These are phyloP conservation scores for Apomyelois bistriatella DNA, from an alignment of 2,888 invertebrate species.

Conservation along the genomic window DNA sequence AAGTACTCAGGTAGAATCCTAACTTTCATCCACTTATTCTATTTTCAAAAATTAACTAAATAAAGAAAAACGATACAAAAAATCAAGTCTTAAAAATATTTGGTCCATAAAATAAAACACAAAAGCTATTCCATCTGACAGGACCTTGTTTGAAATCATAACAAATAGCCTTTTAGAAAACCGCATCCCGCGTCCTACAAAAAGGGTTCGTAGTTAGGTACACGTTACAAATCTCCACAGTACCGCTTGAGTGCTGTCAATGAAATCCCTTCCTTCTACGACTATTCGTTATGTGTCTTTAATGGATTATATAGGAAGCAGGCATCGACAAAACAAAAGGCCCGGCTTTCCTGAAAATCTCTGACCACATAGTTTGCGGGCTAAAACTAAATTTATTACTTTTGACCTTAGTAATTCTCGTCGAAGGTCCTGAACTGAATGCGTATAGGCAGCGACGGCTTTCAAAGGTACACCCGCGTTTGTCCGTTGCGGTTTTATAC, in stretches of 20 bases:
- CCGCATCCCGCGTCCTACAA: conserved; percentile 71
- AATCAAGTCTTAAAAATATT: conserved; percentile 59
- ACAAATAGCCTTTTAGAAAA: conserved; percentile 77
- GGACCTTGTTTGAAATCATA: conserved; percentile 76
- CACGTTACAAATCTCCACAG: conserved; percentile 72
- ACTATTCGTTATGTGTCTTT: conserved; percentile 71
- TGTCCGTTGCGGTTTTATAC: conserved; percentile 65
- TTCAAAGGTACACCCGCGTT: conserved; percentile 62
- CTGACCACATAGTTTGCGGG: conserved; percentile 72
- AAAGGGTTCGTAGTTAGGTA: conserved; percentile 51
- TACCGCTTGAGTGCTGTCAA: conserved; percentile 52
- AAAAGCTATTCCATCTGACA: conserved; percentile 72
- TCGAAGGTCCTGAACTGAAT: conserved; percentile 67
- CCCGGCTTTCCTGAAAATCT: conserved; percentile 63
- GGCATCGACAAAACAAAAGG: conserved; percentile 75
- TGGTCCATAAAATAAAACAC: conserved; percentile 66
- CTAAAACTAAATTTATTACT: conserved; percentile 78
- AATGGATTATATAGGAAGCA: conserved; percentile 75
- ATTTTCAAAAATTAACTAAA: too few species aligned
- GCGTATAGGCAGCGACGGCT: conserved; percentile 65
- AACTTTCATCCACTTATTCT: too few species aligned
- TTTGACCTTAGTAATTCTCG: conserved; percentile 77
- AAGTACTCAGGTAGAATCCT: too few species aligned
- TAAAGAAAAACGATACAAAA: too few species aligned
- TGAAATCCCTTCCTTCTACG: conserved; percentile 63